These are phyloP conservation scores for Nasonovia ribisnigri DNA, from an alignment of 2,888 invertebrate species.

Conservation along the genomic window DNA sequence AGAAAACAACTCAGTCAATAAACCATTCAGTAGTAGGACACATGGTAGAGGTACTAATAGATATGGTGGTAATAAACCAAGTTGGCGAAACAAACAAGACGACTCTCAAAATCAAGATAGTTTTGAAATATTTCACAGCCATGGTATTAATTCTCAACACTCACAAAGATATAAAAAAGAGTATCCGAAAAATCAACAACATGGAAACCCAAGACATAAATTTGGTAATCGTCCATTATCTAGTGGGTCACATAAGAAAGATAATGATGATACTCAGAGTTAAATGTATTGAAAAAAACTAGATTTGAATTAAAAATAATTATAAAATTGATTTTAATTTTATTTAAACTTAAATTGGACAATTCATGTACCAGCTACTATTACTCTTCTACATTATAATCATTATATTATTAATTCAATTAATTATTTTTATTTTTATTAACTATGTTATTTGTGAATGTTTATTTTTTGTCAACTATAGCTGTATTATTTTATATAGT, in stretches of 20 bases:
- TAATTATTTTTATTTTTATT: not conserved
- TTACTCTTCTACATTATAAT: not conserved
- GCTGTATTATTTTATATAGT: not conserved
- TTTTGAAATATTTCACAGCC: not conserved
- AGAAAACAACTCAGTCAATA: not conserved
- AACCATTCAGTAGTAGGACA: not conserved
- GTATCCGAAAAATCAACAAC: not conserved
- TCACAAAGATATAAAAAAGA: not conserved
- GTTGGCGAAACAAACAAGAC: not conserved
- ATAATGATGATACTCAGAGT: not conserved
- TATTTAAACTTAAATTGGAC: not conserved
- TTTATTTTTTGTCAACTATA: not conserved
- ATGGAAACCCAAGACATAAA: not conserved
- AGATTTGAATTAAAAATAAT: not conserved
- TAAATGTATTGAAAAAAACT: not conserved
- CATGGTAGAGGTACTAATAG: not conserved
- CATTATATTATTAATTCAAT: not conserved
- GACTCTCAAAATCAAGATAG: not conserved
- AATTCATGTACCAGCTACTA: not conserved
- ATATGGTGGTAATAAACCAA: not conserved
- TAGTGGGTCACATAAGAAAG: not conserved
- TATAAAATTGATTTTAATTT: too few species aligned
- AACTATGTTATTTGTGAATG: not conserved
- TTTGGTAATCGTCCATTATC: not conserved
- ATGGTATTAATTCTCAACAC: not conserved